Conservation (phyloP, 2,113 vertebrate genomes). For the Sapayoa aenigma region DNA sequence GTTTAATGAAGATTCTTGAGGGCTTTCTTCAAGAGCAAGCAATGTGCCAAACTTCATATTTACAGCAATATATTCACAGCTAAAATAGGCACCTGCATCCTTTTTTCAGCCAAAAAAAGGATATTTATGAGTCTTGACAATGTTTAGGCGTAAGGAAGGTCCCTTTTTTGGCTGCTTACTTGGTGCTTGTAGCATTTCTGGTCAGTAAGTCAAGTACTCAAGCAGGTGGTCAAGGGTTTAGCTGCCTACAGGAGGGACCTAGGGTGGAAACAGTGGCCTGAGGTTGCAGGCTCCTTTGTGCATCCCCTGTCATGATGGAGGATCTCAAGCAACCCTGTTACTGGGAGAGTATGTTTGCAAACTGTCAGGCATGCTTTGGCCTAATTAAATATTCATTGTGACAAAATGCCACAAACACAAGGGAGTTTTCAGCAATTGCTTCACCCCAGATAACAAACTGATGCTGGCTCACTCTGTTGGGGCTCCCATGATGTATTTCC, state of each 20-base stretch:
- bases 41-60: neutral
- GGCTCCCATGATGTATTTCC: accelerated
- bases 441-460: neutral
- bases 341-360: neutral
- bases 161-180: neutral
- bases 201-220: neutral
- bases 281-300: neutral
- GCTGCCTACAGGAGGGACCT: neutral
- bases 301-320: neutral
- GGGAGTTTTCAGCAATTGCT: neutral
- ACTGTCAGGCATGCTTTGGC: neutral
- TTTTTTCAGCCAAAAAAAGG: neutral
- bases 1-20: neutral
- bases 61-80: neutral
- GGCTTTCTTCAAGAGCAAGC: neutral
- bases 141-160: neutral
- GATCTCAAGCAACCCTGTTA: neutral
- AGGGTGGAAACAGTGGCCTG: neutral
- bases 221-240: neutral
- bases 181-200: neutral
- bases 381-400: constrained; percentile 38
- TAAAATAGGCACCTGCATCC: neutral
- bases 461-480: accelerated
- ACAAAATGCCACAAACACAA: constrained; percentile 18
- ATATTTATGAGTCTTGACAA: neutral